Evolutionary conservation across 2,888 invertebrate genomes (phyloP).

Genomic region (Beris chalybata): DNA sequence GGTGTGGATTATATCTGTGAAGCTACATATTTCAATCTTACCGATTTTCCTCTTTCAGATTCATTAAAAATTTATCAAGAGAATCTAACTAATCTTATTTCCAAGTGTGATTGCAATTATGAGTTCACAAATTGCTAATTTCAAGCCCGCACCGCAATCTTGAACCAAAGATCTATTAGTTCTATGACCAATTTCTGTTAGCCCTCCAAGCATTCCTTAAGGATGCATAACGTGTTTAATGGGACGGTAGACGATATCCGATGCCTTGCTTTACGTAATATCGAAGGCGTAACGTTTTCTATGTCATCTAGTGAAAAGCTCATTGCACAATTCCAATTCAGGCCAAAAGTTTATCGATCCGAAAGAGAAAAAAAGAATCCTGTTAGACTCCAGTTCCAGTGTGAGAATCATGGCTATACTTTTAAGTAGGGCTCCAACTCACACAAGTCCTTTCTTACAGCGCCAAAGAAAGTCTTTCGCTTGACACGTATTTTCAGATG

Average conservation of each 20-base stretch:
- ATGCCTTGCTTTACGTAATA: slow-evolving; percentile 25
- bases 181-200: too few species aligned
- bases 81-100: too few species aligned
- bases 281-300: slow-evolving; percentile 26
- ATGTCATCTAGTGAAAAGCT: slow-evolving; percentile 27
- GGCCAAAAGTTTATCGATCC: slow-evolving; percentile 25
- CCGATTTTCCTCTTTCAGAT: too few species aligned
- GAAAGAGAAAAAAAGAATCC: slow-evolving; percentile 5
- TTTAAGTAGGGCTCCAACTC: slow-evolving; percentile 18
- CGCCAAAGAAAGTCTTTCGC: slow-evolving; percentile 13
- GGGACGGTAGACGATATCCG: slow-evolving; percentile 9
- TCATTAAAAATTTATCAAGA: too few species aligned
- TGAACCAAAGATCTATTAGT: too few species aligned
- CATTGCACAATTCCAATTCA: slow-evolving; percentile 31
- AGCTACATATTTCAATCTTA: too few species aligned
- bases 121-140: too few species aligned
- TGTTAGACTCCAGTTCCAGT: too few species aligned
- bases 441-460: slow-evolving; percentile 8
- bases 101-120: too few species aligned
- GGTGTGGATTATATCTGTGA: too few species aligned
- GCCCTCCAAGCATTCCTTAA: too few species aligned
- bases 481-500: slow-evolving; percentile 22
- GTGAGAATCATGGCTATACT: slow-evolving; percentile 20
- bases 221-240: background rate
- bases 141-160: too few species aligned